Conservation (phyloP, 2,888 invertebrate genomes). For the Xylota sylvarum region DNA sequence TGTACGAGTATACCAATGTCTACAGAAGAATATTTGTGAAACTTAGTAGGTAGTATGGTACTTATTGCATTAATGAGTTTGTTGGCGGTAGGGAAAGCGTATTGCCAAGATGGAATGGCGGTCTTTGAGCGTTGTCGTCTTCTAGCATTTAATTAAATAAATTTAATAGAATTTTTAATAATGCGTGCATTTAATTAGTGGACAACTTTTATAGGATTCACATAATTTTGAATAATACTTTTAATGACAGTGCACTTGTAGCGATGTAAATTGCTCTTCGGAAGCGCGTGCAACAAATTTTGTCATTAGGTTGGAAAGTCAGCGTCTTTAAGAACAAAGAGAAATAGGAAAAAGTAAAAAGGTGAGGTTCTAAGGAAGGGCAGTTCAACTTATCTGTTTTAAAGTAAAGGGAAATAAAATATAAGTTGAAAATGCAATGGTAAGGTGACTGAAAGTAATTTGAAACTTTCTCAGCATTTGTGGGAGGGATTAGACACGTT, state of each 20-base stretch:
- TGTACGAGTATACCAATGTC: not conserved
- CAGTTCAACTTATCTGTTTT: not conserved
- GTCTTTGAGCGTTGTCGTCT: not conserved
- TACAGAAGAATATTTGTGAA: not conserved
- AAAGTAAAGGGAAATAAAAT: not conserved
- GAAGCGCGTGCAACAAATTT: not conserved
- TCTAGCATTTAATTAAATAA: constrained; percentile 1
- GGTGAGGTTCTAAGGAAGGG: not conserved
- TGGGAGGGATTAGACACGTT: no score
- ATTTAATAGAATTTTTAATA: constrained; percentile 13
- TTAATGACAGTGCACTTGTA: not conserved
- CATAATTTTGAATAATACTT: not conserved
- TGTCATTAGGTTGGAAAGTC: not conserved
- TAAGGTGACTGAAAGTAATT: not conserved
- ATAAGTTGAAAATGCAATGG: not conserved
- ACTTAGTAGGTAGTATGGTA: not conserved
- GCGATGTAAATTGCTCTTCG: not conserved
- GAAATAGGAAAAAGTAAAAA: not conserved
- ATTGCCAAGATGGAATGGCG: not conserved
- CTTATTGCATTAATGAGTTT: constrained; percentile 8
- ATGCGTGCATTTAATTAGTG: constrained; percentile 17
- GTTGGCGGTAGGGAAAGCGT: not conserved
- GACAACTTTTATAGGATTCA: not conserved
- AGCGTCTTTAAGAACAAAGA: not conserved
- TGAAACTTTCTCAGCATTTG: not conserved